Evolutionary conservation across 2,797 vertebrate species (phyloP).

Genomic region (Cossypha niveicapilla): DNA sequence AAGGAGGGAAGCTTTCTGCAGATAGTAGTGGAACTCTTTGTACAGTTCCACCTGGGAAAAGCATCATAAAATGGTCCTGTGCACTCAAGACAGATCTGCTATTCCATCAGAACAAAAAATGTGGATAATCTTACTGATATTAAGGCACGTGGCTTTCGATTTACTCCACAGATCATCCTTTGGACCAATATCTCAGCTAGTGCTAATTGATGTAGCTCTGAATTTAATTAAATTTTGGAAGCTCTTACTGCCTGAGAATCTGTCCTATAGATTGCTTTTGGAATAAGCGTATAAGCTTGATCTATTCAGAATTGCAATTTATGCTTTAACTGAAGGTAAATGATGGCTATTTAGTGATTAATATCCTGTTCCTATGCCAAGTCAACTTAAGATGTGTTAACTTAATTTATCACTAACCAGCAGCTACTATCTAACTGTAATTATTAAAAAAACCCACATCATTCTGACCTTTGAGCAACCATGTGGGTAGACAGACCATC

Average conservation of each 20-base stretch:
- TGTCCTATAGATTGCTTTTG: constrained; percentile 12
- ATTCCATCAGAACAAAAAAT: background rate
- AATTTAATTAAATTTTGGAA: constrained; percentile 55
- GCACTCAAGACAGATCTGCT: background rate
- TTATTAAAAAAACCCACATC: background rate
- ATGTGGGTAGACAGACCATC: background rate
- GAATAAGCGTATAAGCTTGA: background rate
- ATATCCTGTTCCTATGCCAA: constrained; percentile 8
- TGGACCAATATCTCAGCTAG: background rate
- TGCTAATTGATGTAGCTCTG: constrained; percentile 21
- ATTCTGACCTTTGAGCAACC: background rate
- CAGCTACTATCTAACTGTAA: background rate
- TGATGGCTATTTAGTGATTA: constrained; percentile 27
- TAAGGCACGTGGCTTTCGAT: background rate
- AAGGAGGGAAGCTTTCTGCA: background rate
- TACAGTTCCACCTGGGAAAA: background rate
- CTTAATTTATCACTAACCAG: constrained; percentile 34
- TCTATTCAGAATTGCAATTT: constrained; percentile 22
- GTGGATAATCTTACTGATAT: background rate
- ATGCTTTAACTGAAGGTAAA: constrained; percentile 24
- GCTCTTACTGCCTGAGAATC: background rate
- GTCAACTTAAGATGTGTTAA: background rate
- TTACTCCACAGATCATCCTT: background rate
- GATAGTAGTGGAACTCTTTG: background rate
- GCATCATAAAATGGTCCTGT: background rate